Evolutionary conservation across 1,140 invertebrate genomes (phyloP), one percentile per base, ranked within the genome.

Genomic region (Hypothenemus hampei): DNA sequence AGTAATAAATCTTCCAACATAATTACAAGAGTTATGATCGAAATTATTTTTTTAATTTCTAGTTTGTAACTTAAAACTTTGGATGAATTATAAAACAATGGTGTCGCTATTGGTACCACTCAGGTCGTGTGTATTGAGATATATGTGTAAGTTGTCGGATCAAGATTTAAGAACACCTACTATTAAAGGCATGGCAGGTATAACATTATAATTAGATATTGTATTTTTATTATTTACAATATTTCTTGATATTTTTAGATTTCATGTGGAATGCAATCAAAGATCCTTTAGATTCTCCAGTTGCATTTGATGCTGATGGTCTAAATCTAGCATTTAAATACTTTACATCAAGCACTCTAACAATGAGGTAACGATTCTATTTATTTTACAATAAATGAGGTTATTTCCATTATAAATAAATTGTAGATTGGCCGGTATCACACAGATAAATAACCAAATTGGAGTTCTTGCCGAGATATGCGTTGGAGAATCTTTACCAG

Each of bases 361-460:
- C 93, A 1, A 94, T 96, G 86, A 76, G 93, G 47, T 55, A 40
- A 35, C 6, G 13, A 13, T 20, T 20, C 2, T 8, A 43, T 20
- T 11, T 20, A 11, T 3, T 18, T 20, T 1, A 20, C 10, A 43
- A 20, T 21, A 43, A 20, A 22, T n/a, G 22, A 2, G 11, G 18
- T 11, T 43, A 20, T 23, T 43, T 20, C 10, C 22, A 10, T 3
- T 7, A 21, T 43, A 23, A 11, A n/a, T 43, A 20, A 41, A 24
- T 51, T 53, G n/a, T 31, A 53, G 52, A 51, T 70, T 97, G 40
- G 87, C 91, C 18, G 81, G 81, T 62, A 89, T 97, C 61, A 83
- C 90, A n/a, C 93, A 97, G 72, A 94, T 96, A 58, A 96, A 95
- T 75, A 89, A 86, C 53, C 89, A 93, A 67, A 93, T 96, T 36